phyloP scores from a whole-genome alignment of 2,113 vertebrate genomes.

The Oreotrochilus melanogaster region DNA sequence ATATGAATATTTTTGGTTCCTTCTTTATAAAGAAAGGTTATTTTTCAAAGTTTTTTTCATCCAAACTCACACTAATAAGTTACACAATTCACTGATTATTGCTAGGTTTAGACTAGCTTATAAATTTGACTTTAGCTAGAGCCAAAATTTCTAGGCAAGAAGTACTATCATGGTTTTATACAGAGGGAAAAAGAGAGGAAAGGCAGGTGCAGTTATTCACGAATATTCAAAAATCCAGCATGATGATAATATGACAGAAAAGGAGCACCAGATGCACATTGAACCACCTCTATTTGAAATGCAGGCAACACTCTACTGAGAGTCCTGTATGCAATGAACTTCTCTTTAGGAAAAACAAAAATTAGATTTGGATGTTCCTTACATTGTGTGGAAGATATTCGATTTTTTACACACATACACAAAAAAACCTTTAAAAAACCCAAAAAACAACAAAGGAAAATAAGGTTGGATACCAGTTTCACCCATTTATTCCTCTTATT shows the following conservation, averaged over 20 bases:
- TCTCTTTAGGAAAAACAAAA: not conserved
- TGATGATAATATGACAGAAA: not conserved
- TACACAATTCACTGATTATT: not conserved
- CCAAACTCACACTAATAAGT: not conserved
- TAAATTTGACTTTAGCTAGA: not conserved
- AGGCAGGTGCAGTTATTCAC: not conserved
- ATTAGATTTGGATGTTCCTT: not conserved
- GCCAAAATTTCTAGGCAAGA: not conserved
- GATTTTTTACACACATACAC: not conserved
- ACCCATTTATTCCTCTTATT: not conserved
- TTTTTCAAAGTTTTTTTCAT: not conserved
- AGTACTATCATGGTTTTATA: not conserved
- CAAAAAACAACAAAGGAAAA: not conserved
- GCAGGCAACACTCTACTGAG: fast-evolving
- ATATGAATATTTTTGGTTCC: not conserved
- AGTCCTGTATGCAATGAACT: not conserved
- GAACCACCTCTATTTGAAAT: not conserved
- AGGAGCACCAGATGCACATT: not conserved
- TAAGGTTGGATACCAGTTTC: not conserved
- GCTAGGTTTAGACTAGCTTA: not conserved
- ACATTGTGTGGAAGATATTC: not conserved
- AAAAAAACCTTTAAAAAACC: not conserved
- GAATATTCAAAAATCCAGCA: not conserved
- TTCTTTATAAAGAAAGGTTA: not conserved
- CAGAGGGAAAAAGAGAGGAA: not conserved